Evolutionary conservation across 2,797 vertebrate species (phyloP), one percentile per base, ranked within the genome.

Genomic region (Fratercula arctica): DNA sequence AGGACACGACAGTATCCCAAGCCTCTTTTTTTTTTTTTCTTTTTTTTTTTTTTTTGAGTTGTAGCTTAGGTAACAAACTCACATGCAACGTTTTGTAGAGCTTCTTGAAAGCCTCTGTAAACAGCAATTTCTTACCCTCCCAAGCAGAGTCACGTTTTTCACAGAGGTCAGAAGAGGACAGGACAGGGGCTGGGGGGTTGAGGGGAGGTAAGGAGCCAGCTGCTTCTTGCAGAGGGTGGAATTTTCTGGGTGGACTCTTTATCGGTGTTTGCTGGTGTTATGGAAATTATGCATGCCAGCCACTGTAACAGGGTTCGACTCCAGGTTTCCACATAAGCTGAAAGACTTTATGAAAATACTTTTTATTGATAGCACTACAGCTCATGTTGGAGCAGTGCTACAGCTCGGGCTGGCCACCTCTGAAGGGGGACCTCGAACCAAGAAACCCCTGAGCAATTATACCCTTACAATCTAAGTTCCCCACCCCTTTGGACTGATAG

Each of bases 11-110:
- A 51, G 53, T 72, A 78, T 16, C 5, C 28, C 11, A 39, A 84
- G 50, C 29, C 59, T 90, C 37, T 6, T 28, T 46, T 21, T 43
- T 67, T 8, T 7, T 72, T 56, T 63, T 64, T 48, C 7, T 8
- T 21, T 60, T 39, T 23, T 7, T 25, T 41, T 21, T 50, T 72
- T 74, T 69, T 59, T 11, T 9, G 29, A 69, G 39, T 23, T 21
- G 35, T 76, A 48, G 39, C 80, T 96, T 85, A 92, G 50, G 56
- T 93, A 89, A 94, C 56, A 60, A 76, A 90, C 70, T 31, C 11
- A 9, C 35, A 45, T 33, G 33, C 39, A 45, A 50, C 4, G 10
- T 56, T 93, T 89, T 53, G 90, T 13, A 39, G 74, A 73, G 67
- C 56, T 87, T 79, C 70, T 79, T 77, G 67, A 77, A 85, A 89